Evolutionary conservation across 2,113 vertebrate genomes (phyloP).

Genomic region (Andinoacara biseriatus): DNA sequence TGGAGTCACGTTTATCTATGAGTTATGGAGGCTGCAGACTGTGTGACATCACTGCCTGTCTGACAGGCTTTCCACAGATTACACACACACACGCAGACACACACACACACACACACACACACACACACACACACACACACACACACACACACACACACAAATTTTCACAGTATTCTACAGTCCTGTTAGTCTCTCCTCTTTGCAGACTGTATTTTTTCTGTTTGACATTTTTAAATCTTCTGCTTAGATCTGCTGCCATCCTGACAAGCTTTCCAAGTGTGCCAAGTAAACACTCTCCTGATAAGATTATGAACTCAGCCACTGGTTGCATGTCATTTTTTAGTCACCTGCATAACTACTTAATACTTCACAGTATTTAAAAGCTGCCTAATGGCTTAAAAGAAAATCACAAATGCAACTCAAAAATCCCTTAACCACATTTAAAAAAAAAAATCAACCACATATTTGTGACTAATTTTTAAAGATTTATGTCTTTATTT

Average conservation of each 20-base stretch:
- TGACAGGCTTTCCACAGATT: slow-evolving; percentile 31
- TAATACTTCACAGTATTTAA: no score
- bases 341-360: not conserved
- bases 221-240: not conserved
- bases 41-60: slow-evolving; percentile 24
- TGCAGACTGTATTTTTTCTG: not conserved
- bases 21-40: slow-evolving; percentile 2
- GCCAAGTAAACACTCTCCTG: not conserved
- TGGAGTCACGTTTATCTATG: slow-evolving; percentile 37
- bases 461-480: not conserved
- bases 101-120: not conserved
- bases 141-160: not conserved
- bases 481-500: not conserved
- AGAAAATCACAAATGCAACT: not conserved
- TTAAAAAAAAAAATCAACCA: not conserved
- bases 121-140: not conserved
- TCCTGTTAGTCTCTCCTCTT: no score
- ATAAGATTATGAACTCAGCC: not conserved
- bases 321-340: not conserved
- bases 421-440: not conserved
- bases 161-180: no score
- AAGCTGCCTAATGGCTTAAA: no score
- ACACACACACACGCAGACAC: not conserved
- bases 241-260: no score
- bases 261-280: no score